These are phyloP conservation scores for Epinotia bilunana DNA, from an alignment of 2,888 invertebrate species.

Conservation along the genomic window DNA sequence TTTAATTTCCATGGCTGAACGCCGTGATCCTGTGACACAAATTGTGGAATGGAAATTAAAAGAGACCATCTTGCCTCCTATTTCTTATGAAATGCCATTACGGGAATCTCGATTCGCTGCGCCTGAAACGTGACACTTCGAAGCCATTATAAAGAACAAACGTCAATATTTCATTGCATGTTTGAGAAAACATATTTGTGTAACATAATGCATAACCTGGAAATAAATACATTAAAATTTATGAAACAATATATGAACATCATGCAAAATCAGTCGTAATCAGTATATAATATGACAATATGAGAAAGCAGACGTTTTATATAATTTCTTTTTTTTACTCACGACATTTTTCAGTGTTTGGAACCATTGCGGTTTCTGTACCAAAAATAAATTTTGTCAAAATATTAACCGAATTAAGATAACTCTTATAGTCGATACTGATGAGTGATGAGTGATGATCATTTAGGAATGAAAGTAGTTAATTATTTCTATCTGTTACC, in stretches of 20 bases:
- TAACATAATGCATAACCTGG: conserved; percentile 25
- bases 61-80: too few species aligned
- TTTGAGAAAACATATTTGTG: conserved; percentile 9
- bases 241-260: neutral
- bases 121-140: too few species aligned
- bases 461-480: too few species aligned
- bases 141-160: too few species aligned
- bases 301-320: conserved; percentile 34
- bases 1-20: too few species aligned
- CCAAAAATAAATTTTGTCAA: conserved; percentile 34
- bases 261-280: conserved; percentile 27
- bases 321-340: conserved; percentile 60
- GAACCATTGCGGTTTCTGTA: conserved; percentile 79
- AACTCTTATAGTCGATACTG: neutral
- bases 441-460: too few species aligned
- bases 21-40: too few species aligned
- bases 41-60: too few species aligned
- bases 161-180: too few species aligned
- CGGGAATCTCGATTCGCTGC: too few species aligned
- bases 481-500: too few species aligned
- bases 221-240: neutral
- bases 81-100: too few species aligned
- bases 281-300: neutral
- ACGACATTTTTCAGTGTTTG: conserved; percentile 81
- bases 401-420: neutral